Evolutionary conservation across 2,797 vertebrate species (phyloP).

Genomic region (Eupleurogrammus muticus): DNA sequence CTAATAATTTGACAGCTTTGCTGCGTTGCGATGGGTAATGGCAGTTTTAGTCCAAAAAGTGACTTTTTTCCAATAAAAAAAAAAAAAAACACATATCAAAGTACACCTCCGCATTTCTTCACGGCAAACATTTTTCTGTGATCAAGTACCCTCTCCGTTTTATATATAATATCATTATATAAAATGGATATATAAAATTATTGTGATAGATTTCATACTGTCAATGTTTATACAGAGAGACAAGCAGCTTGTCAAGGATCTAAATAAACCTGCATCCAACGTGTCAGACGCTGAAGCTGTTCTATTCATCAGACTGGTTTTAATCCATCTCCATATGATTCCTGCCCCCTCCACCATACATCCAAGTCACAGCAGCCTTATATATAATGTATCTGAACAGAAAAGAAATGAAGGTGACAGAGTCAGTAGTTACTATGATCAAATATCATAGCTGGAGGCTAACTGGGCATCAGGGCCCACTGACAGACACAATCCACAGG

Average conservation of each 20-base stretch:
- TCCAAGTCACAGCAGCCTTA: constrained; percentile 90
- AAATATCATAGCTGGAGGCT: constrained; percentile 96
- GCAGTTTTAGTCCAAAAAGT: neutral
- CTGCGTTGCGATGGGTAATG: neutral
- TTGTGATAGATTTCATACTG: constrained; percentile 74
- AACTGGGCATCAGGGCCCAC: constrained; percentile 93
- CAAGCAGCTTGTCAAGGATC: constrained; percentile 91
- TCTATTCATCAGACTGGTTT: constrained; percentile 90
- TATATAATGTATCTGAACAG: constrained; percentile 93
- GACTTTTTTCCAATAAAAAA: neutral
- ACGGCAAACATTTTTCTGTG: constrained; percentile 1
- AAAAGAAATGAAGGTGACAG: constrained; percentile 92
- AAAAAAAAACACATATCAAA: constrained; percentile 10
- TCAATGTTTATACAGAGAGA: constrained; percentile 90
- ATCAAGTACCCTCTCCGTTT: constrained; percentile 34
- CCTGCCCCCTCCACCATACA: constrained; percentile 90
- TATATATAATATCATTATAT: constrained; percentile 43
- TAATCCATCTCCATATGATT: constrained; percentile 93
- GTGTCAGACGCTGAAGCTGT: constrained; percentile 78
- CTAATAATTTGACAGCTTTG: neutral
- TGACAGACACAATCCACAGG: constrained; percentile 87
- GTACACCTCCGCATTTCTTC: constrained; percentile 11
- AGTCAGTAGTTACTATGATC: constrained; percentile 96
- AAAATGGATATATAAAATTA: constrained; percentile 50
- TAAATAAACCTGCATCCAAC: constrained; percentile 89